Evolutionary conservation across 1,140 invertebrate genomes (phyloP), one percentile per base, ranked within the genome.

Genomic region (Cotesia glomerata): DNA sequence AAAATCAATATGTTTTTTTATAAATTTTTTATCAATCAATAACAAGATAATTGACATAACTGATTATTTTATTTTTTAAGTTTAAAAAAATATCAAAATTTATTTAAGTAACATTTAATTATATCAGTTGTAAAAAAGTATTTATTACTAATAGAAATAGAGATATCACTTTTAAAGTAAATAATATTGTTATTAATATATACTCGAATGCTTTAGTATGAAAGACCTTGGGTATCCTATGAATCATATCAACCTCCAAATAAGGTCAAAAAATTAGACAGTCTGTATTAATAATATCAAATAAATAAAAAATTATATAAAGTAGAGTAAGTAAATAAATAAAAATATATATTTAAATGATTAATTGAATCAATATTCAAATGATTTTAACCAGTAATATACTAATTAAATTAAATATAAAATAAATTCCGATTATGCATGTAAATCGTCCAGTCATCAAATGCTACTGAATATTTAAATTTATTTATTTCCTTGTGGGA

Each of bases 161-260:
- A n/a, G n/a, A n/a, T n/a, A 18, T 67, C 8, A 67, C 18, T 49
- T 9, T 11, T 67, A 16, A 32, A 11, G 34, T 3, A 68, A 68
- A 58, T 64, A 49, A n/a, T n/a, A n/a, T n/a, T n/a, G n/a, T 9
- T 36, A 34, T 56, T 51, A 65, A 52, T 56, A 35, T 71, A 2
- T 66, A 5, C 2, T 18, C 58, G 18, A 5, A 64, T 51, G 56
- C 39, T 45, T 45, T 45, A 45, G 39, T 45, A 45, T 45, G 0
- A 34, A 69, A 58, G 36, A 61, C n/a, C 45, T 63, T 56, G 69
- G 49, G 34, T 14, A 64, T 62, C 68, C 71, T 71, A 72, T 73
- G 69, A 75, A 64, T 74, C 73, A 72, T 45, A 61, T 58, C 34
- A 36, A 45, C 35, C 35, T 54, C 70, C 52, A 66, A 72, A 66